Evolutionary conservation across 2,797 vertebrate genomes (phyloP).

Genomic region (Sebastes vulpes): DNA sequence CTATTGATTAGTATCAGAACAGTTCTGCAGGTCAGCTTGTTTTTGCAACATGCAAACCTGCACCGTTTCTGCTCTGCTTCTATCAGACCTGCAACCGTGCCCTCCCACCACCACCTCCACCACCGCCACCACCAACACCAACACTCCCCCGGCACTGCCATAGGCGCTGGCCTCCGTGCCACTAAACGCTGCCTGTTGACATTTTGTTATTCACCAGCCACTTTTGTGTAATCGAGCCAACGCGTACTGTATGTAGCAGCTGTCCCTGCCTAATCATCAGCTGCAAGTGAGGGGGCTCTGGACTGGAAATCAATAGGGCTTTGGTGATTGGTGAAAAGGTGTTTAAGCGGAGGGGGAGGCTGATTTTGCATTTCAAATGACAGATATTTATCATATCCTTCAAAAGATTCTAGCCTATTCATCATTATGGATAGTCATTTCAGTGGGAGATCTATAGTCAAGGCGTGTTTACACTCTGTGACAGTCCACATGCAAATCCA

Average conservation of each 20-base stretch:
- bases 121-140: not conserved
- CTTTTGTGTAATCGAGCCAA: constrained; percentile 77
- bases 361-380: constrained; percentile 26
- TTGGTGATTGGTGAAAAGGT: constrained; percentile 15
- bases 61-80: constrained; percentile 32
- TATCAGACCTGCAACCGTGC: constrained; percentile 24
- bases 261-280: constrained; percentile 68
- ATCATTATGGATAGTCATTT: not conserved
- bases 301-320: constrained; percentile 46
- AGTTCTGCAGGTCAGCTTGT: not conserved
- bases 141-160: constrained; percentile 3
- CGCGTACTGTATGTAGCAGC: constrained; percentile 78
- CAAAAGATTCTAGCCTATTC: not conserved
- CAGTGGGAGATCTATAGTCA: not conserved
- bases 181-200: constrained; percentile 87
- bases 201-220: constrained; percentile 82
- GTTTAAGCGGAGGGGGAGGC: not conserved
- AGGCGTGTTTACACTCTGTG: constrained; percentile 40
- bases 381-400: not conserved
- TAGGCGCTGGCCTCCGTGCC: constrained; percentile 72
- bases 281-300: constrained; percentile 43
- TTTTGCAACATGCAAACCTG: constrained; percentile 19
- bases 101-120: not conserved
- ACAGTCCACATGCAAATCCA: constrained; percentile 35
- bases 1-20: constrained; percentile 22